phyloP scores from a whole-genome alignment of 23 tunicate species.

The Ascidia mentula region DNA sequence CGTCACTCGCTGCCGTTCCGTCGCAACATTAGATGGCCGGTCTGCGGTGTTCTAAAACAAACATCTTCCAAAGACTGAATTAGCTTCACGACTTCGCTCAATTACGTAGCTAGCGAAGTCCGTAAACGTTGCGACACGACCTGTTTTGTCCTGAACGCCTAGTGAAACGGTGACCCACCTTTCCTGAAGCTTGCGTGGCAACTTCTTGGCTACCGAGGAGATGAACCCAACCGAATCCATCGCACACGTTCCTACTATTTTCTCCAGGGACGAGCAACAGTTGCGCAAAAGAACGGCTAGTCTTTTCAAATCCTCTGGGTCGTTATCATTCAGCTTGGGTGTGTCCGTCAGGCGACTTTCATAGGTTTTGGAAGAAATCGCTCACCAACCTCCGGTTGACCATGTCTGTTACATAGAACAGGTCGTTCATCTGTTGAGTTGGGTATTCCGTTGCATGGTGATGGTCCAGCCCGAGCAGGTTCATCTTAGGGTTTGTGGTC shows the following conservation, averaged over 20 bases:
- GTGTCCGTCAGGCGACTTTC: background rate
- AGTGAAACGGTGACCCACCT: conserved; percentile 20
- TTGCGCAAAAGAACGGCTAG: conserved; percentile 7
- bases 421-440: too few relatives aligned
- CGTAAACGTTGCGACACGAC: conserved; percentile 9
- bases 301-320: conserved; percentile 20
- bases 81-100: conserved; percentile 16
- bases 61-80: conserved; percentile 10
- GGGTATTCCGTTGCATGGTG: too few relatives aligned
- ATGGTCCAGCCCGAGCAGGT: too few relatives aligned
- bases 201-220: conserved; percentile 9
- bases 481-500: too few relatives aligned
- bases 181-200: background rate
- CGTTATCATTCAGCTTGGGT: conserved; percentile 1
- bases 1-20: too few relatives aligned
- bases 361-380: too few relatives aligned
- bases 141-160: background rate
- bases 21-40: too few relatives aligned
- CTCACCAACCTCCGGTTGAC: conserved; percentile 19
- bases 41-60: too few relatives aligned
- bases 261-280: conserved; percentile 18
- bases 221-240: conserved; percentile 14
- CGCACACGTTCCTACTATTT: background rate
- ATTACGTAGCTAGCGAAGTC: conserved; percentile 34
- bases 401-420: conserved; percentile 23